Evolutionary conservation across 2,888 invertebrate species (phyloP).

Genomic region (Drosophila engyochracea): DNA sequence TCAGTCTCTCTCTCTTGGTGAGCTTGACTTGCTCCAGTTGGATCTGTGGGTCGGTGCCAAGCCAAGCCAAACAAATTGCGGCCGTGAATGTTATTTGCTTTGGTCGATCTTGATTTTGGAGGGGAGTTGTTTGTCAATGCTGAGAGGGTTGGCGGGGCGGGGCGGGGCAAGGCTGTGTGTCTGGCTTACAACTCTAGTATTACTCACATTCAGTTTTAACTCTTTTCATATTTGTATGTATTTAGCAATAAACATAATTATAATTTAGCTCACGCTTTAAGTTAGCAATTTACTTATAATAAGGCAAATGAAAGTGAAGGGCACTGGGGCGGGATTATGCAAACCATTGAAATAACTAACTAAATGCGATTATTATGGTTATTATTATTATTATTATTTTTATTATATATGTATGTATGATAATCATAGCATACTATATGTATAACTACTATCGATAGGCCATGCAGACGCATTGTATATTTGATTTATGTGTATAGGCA

Average conservation of each 20-base stretch:
- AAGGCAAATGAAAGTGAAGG: slow-evolving; percentile 84
- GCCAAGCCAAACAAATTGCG: slow-evolving; percentile 68
- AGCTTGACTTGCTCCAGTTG: slow-evolving; percentile 29
- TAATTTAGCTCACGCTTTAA: slow-evolving; percentile 66
- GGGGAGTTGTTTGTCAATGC: slow-evolving; percentile 7
- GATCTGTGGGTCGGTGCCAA: slow-evolving; percentile 36
- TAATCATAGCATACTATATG: slow-evolving; percentile 3
- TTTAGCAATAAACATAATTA: slow-evolving; percentile 63
- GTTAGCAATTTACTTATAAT: slow-evolving; percentile 74
- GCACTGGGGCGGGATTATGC: slow-evolving; percentile 78
- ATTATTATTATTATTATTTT: slow-evolving; percentile 1
- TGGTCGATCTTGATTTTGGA: neutral
- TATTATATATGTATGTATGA: slow-evolving; percentile 13
- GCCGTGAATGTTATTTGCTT: slow-evolving; percentile 39
- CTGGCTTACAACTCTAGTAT: slow-evolving; percentile 32
- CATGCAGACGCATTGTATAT: slow-evolving; percentile 54
- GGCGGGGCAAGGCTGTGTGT: neutral
- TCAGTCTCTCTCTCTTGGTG: slow-evolving; percentile 62
- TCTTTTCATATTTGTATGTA: slow-evolving; percentile 37
- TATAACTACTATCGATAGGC: slow-evolving; percentile 13
- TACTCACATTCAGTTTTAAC: slow-evolving; percentile 51
- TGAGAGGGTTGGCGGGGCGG: slow-evolving; percentile 3
- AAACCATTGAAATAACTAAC: slow-evolving; percentile 63
- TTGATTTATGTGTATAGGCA: slow-evolving; percentile 67
- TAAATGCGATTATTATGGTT: slow-evolving; percentile 48